These are phyloP conservation scores for Ceratothoa steindachneri DNA, from an alignment of 2,888 invertebrate genomes.

Conservation along the genomic window DNA sequence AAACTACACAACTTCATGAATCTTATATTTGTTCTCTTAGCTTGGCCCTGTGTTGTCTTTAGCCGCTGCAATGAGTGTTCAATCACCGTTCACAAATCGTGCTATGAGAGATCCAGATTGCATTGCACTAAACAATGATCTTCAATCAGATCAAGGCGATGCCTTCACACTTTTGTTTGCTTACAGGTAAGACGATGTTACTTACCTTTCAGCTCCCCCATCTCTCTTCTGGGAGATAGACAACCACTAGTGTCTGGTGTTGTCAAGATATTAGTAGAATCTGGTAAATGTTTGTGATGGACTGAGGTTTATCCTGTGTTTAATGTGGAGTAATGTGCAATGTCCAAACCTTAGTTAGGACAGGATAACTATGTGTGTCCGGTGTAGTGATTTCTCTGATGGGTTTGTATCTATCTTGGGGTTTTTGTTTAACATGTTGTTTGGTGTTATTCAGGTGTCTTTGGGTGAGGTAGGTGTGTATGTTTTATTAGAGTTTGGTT, in stretches of 20 bases:
- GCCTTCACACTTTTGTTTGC: constrained; percentile 66
- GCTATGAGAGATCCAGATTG: constrained; percentile 80
- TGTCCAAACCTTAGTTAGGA: too few species aligned
- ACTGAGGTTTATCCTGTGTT: too few species aligned
- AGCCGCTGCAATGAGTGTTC: constrained; percentile 87
- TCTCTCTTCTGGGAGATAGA: too few species aligned
- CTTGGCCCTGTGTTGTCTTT: constrained; percentile 64
- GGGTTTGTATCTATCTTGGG: too few species aligned
- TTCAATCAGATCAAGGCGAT: constrained; percentile 94
- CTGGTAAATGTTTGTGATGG: background rate
- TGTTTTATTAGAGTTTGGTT: too few species aligned
- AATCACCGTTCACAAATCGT: constrained; percentile 84
- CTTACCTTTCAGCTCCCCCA: background rate
- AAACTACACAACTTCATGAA: too few species aligned
- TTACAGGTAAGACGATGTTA: constrained; percentile 36
- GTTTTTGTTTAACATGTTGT: too few species aligned
- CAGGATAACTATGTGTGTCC: too few species aligned
- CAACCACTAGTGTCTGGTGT: background rate
- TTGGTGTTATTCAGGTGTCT: too few species aligned
- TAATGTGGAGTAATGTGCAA: too few species aligned
- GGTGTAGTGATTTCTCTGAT: too few species aligned
- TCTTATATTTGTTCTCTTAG: background rate
- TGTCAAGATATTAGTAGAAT: background rate
- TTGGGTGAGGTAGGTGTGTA: too few species aligned
- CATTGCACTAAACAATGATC: constrained; percentile 68